Evolutionary conservation across 2,888 invertebrate species (phyloP), one percentile per base, ranked within the genome.

Genomic region (Pyrgus malvae): DNA sequence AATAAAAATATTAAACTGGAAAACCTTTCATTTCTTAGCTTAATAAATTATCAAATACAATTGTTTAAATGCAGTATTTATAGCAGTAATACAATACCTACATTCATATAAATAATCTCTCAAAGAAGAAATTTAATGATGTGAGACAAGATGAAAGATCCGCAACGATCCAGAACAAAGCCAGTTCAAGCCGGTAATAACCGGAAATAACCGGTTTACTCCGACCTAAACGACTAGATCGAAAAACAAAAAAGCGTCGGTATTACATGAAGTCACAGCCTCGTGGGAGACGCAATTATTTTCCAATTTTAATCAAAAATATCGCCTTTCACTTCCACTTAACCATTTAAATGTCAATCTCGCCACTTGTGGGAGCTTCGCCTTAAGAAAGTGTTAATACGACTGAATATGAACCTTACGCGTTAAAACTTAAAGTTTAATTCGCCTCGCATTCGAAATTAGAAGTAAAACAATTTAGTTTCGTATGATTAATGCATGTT

Each of bases 281-380:
- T 79, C 89, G 87, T 88, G 89, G 87, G 89, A 90, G 88, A 87
- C 80, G 81, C 89, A 88, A 90, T 90, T 89, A 90, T 90, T 83
- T 86, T 88, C 83, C 86, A 89, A 89, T 90, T 90, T 89, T 88
- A 89, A 89, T 90, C 87, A 86, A 88, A 89, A 89, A 88, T 86
- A 85, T 83, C 79, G 77, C 80, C 80, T 89, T 89, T 90, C 89
- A 84, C 89, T 87, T 89, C 89, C 86, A 85, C 83, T 86, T 85
- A 85, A 83, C 76, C 78, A 88, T 89, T 90, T 89, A 90, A 88
- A 90, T 90, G 89, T 90, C 89, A 88, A 89, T 90, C 89, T 89
- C 66, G 67, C 59, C 42, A 37, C 51, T 51, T 51, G 51, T 51
- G 63, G 63, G 64, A 69, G 61, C 78, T 70, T 71, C 68, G 71